Base-by-base conservation (phyloP, 2,888 invertebrate genomes). In the Andrena praecox region DNA sequence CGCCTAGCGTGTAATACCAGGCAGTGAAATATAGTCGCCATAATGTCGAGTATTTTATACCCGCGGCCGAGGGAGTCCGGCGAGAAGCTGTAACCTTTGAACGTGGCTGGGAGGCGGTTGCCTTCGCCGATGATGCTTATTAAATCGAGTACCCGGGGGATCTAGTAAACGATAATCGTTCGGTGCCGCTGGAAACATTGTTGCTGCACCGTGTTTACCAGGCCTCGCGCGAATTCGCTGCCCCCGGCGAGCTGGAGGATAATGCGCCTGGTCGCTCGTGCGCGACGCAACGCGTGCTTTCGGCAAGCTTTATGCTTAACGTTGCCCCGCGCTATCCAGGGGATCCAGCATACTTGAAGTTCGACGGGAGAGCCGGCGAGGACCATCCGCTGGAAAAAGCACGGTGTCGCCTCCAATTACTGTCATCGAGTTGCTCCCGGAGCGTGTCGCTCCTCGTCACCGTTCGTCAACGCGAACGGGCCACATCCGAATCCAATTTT, bases 31-130 rank as follows among this genome's bases (percentile, higher is more conserved):
- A 89, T 86, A 82, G 81, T 77, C 81, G 82, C 88, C 87, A 85
- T 89, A 89, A 88, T 81, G 54, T 78, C 83, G 82, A 83, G 84
- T 75, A 87, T 85, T 88, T 89, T 88, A 87, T 86, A 88, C 82
- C 71, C 69, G 81, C 85, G 83, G 78, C 70, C 68, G 42, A 16
- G 24, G 12, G 83, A 71, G 77, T 80, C 71, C 54, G 80, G 75
- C 64, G 54, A 48, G 56, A 52, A 76, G 69, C 67, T 64, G 75
- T 82, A 82, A 86, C 86, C 86, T 88, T 85, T 87, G 88, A 86
- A 81, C 86, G 75, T 60, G 79, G 74, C 71, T 59, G 48, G 70
- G 63, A 66, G 70, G 56, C 80, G 85, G 71, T 82, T 54, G 70
- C 64, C 63, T 63, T 63, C 29, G 77, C 72, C 72, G 75, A 76